Conservation (phyloP, 2,113 vertebrate genomes). For the Sardina pilchardus region DNA sequence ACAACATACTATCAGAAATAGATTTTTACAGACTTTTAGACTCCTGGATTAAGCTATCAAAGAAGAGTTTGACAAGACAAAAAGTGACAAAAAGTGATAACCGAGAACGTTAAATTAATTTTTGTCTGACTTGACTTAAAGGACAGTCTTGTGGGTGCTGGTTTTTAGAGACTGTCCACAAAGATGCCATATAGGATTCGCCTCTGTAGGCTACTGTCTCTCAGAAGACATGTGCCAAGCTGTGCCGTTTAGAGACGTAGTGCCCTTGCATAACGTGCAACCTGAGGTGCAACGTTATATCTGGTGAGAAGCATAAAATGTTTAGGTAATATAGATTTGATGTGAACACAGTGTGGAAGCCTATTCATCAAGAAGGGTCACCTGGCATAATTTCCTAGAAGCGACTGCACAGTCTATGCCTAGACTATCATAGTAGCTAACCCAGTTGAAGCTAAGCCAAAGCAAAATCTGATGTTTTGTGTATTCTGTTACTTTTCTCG, state of each 20-base stretch:
- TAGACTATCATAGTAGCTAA: too few species aligned
- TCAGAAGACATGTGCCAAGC: background rate
- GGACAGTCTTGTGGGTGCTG: background rate
- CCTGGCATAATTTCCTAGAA: background rate
- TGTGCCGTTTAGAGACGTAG: background rate
- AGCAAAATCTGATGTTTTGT: background rate
- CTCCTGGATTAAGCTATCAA: background rate
- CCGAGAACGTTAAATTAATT: background rate
- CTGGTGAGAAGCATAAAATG: background rate
- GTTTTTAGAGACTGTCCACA: background rate
- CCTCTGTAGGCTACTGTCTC: background rate
- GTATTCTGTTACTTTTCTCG: too few species aligned
- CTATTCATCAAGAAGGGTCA: background rate
- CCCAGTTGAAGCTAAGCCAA: background rate
- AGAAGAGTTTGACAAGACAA: background rate
- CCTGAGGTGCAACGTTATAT: too few species aligned
- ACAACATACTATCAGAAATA: background rate
- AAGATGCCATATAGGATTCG: background rate
- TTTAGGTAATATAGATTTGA: background rate
- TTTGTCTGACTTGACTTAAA: background rate
- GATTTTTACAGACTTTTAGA: background rate
- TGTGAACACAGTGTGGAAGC: background rate
- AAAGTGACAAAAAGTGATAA: background rate
- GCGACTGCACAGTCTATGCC: background rate
- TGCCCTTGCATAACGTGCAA: background rate